A percentile compares a stretch with the other conserved stretches of the same genome.
Evolutionary conservation across 1,140 invertebrate genomes (phyloP).

Genomic region (Apis mellifera): Amel_HAv3.1 CM009940.2:10269001-10269500

Average conservation of each 20-base stretch:
- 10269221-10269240: constrained; percentile 81
- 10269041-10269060: constrained; percentile 88
- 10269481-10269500: neutral
- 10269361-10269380: constrained; percentile 96
- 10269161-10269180: constrained; percentile 99
- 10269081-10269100: constrained; percentile 99
- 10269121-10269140: constrained; percentile 99
- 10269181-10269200: constrained; percentile 99
- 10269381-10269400: constrained; percentile 86
- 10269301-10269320: constrained; percentile 64
- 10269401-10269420: constrained; percentile 73
- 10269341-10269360: constrained; percentile 95
- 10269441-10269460: constrained; percentile 9
- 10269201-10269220: constrained; percentile 94
- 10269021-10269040: neutral
- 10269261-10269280: neutral
- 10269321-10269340: constrained; percentile 96
- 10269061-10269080: constrained; percentile 97
- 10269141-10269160: constrained; percentile 90
- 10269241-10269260: neutral
- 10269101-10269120: constrained; percentile 98
- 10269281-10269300: neutral
- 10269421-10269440: constrained; percentile 43
- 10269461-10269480: neutral
- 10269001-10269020: neutral